Evolutionary conservation across 1,140 invertebrate genomes (phyloP).

Genomic region (Drosophila punjabiensis): DNA sequence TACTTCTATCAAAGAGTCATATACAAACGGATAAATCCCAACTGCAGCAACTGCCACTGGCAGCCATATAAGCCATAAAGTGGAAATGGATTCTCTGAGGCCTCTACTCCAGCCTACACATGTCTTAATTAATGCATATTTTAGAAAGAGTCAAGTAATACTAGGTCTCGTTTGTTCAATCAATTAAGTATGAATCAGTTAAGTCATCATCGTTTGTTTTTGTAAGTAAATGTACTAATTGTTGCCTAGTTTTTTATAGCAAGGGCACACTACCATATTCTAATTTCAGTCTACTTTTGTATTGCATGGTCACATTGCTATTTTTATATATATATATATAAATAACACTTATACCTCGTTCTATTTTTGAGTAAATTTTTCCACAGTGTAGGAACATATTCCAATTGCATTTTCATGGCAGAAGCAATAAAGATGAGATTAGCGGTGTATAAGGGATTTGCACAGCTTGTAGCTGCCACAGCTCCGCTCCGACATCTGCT

Average conservation of each 20-base stretch:
- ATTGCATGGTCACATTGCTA: neutral
- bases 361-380: conserved; percentile 1
- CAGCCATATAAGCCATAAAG: conserved; percentile 43
- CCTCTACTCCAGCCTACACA: conserved; percentile 19
- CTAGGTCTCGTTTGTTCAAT: too few relatives aligned
- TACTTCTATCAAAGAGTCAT: conserved; percentile 16
- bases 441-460: conserved; percentile 45
- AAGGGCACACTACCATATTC: neutral
- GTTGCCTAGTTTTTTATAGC: neutral
- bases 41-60: conserved; percentile 36
- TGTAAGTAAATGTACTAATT: neutral
- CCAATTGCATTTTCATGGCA: conserved; percentile 21
- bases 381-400: conserved; percentile 17
- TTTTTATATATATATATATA: too few relatives aligned
- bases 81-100: conserved; percentile 8
- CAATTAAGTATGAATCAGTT: neutral
- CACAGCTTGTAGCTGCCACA: conserved; percentile 42
- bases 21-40: conserved; percentile 45
- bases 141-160: neutral
- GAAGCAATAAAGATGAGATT: conserved; percentile 48
- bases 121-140: conserved; percentile 1
- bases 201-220: neutral
- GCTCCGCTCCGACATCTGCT: conserved; percentile 18
- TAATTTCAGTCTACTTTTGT: too few relatives aligned
- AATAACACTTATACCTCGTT: too few relatives aligned